Evolutionary conservation across 1,140 invertebrate genomes (phyloP), one percentile per base, ranked within the genome.

Genomic region (Diabrotica undecimpunctata): DNA sequence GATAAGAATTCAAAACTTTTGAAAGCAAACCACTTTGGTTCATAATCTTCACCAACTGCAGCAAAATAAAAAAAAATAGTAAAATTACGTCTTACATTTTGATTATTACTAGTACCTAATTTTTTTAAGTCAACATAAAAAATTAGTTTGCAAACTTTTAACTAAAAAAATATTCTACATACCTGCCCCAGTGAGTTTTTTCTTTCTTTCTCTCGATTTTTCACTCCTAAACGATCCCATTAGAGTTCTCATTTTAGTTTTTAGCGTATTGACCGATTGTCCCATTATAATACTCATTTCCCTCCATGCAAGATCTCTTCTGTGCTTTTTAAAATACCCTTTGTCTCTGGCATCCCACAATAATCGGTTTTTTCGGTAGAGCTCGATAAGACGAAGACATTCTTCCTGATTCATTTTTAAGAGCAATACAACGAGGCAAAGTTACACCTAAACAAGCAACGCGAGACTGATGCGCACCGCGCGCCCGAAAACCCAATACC

Each of bases 171-270:
- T 8, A 38, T 11, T 9, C 54, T 41, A 41, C 54, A 8, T 63
- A 63, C 54, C 8, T n/a, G 12, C 38, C 13, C 62, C 62, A 56
- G 25, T 56, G n/a, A 35, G 14, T 35, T 35, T 36, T 7, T 10
- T 54, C 36, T 54, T 62, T 7, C 51, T 25, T 25, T 25, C 25
- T 4, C 25, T 25, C 4, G 25, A 25, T 25, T 25, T 25, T 25
- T 25, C 25, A 25, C 25, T 25, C 25, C 25, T 25, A 25, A 2
- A 25, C 25, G 25, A 25, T 25, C 25, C 51, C 61, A 62, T 50
- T n/a, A 57, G 37, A 37, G 54, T 35, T 38, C 41, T 64, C 54
- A 64, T 64, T 64, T 64, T 64, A 9, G 12, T 35, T n/a, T 64
- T 57, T 10, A 25, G 25, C 25, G 1, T 25, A 25, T 25, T 25